Evolutionary conservation across 2,113 vertebrate genomes (phyloP).

Genomic region (Rhizomys pruinosus): DNA sequence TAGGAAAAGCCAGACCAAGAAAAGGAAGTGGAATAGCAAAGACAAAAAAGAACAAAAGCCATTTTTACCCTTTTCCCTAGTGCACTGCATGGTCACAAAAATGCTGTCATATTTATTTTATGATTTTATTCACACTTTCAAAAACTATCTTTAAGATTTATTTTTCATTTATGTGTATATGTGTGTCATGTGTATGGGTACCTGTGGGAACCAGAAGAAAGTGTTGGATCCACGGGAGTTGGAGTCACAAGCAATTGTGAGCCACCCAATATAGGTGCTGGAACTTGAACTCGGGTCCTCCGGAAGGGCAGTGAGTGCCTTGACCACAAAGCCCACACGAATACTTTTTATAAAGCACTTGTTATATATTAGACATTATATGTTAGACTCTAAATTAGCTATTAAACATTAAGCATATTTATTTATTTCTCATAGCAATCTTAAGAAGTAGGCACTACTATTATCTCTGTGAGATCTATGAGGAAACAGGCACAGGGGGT

Average conservation of each 20-base stretch:
- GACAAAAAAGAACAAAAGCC: background rate
- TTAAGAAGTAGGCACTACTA: background rate
- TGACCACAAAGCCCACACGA: background rate
- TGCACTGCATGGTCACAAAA: background rate
- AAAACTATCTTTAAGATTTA: background rate
- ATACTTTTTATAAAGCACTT: background rate
- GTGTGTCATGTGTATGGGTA: too few species aligned
- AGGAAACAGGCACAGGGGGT: background rate
- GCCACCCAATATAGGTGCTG: too few species aligned
- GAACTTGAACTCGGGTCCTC: too few species aligned
- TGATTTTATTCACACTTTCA: slow-evolving; percentile 38
- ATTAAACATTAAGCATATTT: background rate
- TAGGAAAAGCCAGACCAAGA: background rate
- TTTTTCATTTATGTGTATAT: too few species aligned
- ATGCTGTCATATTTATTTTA: slow-evolving; percentile 12
- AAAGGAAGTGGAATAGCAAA: background rate
- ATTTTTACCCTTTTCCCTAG: background rate
- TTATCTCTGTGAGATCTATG: background rate
- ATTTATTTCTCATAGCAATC: slow-evolving; percentile 9
- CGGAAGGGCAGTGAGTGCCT: too few species aligned
- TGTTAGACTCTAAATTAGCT: background rate
- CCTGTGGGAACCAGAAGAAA: too few species aligned
- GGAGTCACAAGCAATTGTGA: too few species aligned
- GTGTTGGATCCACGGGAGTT: too few species aligned
- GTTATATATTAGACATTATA: background rate